Evolutionary conservation across 2,797 vertebrate species (phyloP).

Genomic region (Lepilemur septentrionalis): DNA sequence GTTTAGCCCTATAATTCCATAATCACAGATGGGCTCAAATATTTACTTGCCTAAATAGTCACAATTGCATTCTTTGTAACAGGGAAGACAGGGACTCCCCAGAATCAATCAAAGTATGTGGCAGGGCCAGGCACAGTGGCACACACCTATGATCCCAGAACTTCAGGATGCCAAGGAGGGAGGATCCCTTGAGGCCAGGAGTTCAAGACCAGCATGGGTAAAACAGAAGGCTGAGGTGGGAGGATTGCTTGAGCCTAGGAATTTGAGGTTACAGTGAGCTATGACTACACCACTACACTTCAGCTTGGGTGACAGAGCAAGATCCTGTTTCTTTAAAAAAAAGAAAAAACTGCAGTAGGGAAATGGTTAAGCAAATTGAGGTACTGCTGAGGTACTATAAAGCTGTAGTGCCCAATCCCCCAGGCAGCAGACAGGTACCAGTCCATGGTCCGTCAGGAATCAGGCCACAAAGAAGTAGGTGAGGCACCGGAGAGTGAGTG

Average conservation of each 20-base stretch:
- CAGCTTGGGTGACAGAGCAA: not conserved
- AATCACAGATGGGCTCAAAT: constrained; percentile 6
- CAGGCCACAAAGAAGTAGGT: too few species aligned
- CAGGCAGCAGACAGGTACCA: too few species aligned
- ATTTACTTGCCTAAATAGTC: not conserved
- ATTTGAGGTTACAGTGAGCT: not conserved
- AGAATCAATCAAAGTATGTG: constrained; percentile 28
- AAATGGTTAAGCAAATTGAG: not conserved
- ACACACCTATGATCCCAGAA: not conserved
- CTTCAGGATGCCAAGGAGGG: not conserved
- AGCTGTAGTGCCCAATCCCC: too few species aligned
- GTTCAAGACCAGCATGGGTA: too few species aligned
- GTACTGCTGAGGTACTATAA: not conserved
- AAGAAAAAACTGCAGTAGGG: not conserved
- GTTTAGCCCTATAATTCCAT: constrained; percentile 1
- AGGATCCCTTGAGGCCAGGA: not conserved
- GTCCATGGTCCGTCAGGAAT: too few species aligned
- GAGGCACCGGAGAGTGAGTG: too few species aligned
- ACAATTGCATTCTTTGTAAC: not conserved
- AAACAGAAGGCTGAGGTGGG: too few species aligned
- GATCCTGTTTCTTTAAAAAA: not conserved
- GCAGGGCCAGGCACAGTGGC: not conserved
- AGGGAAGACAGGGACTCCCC: not conserved
- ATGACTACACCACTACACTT: not conserved
- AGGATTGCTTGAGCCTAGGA: too few species aligned